Base-by-base conservation (phyloP, 1,140 invertebrate species). In the Elymnias hypermnestra region DNA sequence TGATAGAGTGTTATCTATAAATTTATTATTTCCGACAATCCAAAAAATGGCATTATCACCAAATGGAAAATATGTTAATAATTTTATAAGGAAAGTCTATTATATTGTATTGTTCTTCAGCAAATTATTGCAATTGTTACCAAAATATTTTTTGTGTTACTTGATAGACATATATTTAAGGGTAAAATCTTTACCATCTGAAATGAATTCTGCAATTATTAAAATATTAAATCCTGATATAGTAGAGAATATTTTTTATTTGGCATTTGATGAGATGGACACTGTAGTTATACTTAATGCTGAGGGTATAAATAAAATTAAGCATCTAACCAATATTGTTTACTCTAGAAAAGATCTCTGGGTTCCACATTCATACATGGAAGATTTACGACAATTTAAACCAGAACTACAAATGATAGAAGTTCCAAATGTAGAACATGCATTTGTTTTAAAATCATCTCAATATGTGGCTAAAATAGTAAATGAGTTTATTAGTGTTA, bases 251-350 rank as follows among this genome's bases (percentile, higher is more conserved):
- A 48, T 84, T 12, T 43, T 81, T 12, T 68, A 66, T 37, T 53
- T 84, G 45, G 74, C 71, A 31, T 81, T 72, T 54, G 52, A 84
- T 66, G 81, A 84, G 67, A 83, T 84, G 76, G 74, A 83, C 25
- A 69, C 7, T 18, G 78, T 84, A 5, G 49, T 12, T 8, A 25
- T 22, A 31, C 49, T 84, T 4, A 81, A 83, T 39, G 51, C 9
- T 28, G 51, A 57, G 21, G 60, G 52, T 7, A 51, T 84, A 15
- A 46, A 72, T 6, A 72, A 62, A 46, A 53, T 79, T 12, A 74
- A 72, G 53, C 43, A 56, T 49, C 23, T 64, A 1, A 75, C 67
- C n/a, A 64, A 75, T 61, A 47, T 84, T 7, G 65, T 83, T 35
- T 83, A 77, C 43, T 62, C 66, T 17, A 40, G 23, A 17, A 39